Percentiles rank a stretch among this genome's conserved stretches.
phyloP scores from a whole-genome alignment of 1,140 invertebrate species.

The Calliopsis andreniformis region DNA sequence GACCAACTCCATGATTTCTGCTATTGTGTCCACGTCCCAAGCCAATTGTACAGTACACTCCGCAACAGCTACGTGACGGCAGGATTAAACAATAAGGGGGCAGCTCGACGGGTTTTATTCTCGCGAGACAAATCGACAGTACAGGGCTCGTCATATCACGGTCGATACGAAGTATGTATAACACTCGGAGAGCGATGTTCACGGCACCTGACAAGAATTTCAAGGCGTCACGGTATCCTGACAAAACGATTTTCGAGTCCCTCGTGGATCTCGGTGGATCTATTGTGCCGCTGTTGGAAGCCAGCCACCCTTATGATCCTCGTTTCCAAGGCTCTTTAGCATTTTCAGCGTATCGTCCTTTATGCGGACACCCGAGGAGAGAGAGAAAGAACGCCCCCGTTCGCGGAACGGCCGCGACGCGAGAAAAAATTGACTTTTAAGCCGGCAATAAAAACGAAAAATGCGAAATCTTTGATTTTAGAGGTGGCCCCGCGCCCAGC shows the following conservation, averaged over 20 bases:
- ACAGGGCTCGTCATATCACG: slow-evolving; percentile 64
- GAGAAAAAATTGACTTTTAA: slow-evolving; percentile 79
- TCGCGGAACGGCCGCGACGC: slow-evolving; percentile 22
- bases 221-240: slow-evolving; percentile 64
- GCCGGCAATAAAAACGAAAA: slow-evolving; percentile 80
- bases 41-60: no score
- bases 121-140: slow-evolving; percentile 73
- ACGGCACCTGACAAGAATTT: slow-evolving; percentile 73
- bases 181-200: slow-evolving; percentile 70
- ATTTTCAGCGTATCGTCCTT: slow-evolving; percentile 64
- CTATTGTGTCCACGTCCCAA: no score
- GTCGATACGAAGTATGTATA: slow-evolving; percentile 54
- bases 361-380: slow-evolving; percentile 46
- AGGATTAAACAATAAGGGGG: slow-evolving; percentile 17
- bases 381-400: neutral
- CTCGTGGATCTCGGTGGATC: slow-evolving; percentile 57
- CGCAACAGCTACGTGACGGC: neutral
- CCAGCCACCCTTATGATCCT: slow-evolving; percentile 42
- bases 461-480: slow-evolving; percentile 77
- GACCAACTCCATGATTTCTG: neutral
- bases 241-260: slow-evolving; percentile 73
- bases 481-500: slow-evolving; percentile 41
- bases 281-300: slow-evolving; percentile 44
- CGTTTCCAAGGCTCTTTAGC: slow-evolving; percentile 59
- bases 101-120: neutral